phyloP scores from a whole-genome alignment of 2,888 invertebrate genomes.

The Pocota personata region DNA sequence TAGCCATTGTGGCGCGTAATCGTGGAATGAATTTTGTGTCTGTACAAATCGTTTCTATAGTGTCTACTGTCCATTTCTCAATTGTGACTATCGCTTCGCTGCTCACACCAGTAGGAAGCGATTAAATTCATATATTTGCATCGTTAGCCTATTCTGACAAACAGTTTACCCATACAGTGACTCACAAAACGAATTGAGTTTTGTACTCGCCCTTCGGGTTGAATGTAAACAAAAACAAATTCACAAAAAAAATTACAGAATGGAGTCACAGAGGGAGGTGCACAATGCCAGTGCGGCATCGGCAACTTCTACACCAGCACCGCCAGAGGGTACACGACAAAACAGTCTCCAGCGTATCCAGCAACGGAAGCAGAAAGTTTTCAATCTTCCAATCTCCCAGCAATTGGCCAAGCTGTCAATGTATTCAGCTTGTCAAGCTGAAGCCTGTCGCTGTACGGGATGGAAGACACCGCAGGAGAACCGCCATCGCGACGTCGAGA shows the following conservation, averaged over 20 bases:
- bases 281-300: slow-evolving; percentile 56
- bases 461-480: slow-evolving; percentile 91
- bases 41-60: slow-evolving; percentile 11
- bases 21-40: slow-evolving; percentile 5
- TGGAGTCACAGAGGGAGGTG: slow-evolving; percentile 56
- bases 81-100: not conserved
- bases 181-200: slow-evolving; percentile 7
- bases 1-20: not conserved
- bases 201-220: slow-evolving; percentile 19
- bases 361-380: slow-evolving; percentile 85
- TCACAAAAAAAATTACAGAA: not conserved
- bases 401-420: slow-evolving; percentile 76
- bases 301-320: slow-evolving; percentile 61
- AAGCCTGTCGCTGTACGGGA: slow-evolving; percentile 90
- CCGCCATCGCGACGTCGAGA: slow-evolving; percentile 84
- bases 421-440: slow-evolving; percentile 76
- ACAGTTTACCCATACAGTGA: slow-evolving; percentile 26
- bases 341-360: slow-evolving; percentile 92
- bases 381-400: slow-evolving; percentile 75
- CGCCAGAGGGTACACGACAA: slow-evolving; percentile 84
- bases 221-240: slow-evolving; percentile 37
- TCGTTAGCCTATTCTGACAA: slow-evolving; percentile 24
- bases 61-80: slow-evolving; percentile 2
- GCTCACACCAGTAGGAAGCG: not conserved
- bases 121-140: not conserved